Evolutionary conservation across 2,797 vertebrate species (phyloP).

Genomic region (Chelidonichthys spinosus): DNA sequence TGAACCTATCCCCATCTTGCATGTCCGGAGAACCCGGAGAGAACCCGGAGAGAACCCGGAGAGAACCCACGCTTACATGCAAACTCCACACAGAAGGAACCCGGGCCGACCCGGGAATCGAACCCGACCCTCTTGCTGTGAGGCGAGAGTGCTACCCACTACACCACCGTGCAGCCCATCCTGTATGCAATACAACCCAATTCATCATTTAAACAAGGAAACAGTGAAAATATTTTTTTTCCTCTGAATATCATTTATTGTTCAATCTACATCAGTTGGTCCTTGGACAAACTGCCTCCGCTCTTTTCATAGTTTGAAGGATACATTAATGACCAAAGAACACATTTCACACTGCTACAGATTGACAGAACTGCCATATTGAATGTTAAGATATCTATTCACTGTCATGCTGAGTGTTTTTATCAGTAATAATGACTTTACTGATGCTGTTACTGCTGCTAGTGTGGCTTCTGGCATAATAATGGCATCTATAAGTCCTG

Average conservation of each 20-base stretch:
- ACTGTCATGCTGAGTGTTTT: slow-evolving; percentile 87
- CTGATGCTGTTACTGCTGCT: slow-evolving; percentile 84
- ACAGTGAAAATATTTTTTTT: slow-evolving; percentile 36
- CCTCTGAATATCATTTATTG: slow-evolving; percentile 86
- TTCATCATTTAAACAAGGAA: slow-evolving; percentile 42
- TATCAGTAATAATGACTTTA: slow-evolving; percentile 81
- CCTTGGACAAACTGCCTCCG: slow-evolving; percentile 78
- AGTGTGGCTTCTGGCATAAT: slow-evolving; percentile 83
- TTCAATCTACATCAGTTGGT: slow-evolving; percentile 84
- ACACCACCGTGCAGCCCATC: too few relatives aligned
- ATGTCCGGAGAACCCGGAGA: too few relatives aligned
- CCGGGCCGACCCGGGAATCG: too few relatives aligned
- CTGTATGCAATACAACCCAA: slow-evolving; percentile 2
- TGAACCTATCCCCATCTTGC: too few relatives aligned
- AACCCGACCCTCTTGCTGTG: too few relatives aligned
- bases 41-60: too few relatives aligned
- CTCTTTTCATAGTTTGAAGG: slow-evolving; percentile 80
- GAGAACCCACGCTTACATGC: too few relatives aligned
- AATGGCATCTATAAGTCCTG: slow-evolving; percentile 82
- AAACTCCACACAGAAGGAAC: too few relatives aligned
- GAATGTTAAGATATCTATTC: slow-evolving; percentile 87
- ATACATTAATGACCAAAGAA: slow-evolving; percentile 88
- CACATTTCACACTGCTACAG: slow-evolving; percentile 86
- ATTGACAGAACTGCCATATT: slow-evolving; percentile 86
- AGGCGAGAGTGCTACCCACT: too few relatives aligned